Percentiles rank a stretch among this genome's conserved stretches.
Conservation (phyloP, 1,140 invertebrate species). For the Diploscapter pachys region DNA sequence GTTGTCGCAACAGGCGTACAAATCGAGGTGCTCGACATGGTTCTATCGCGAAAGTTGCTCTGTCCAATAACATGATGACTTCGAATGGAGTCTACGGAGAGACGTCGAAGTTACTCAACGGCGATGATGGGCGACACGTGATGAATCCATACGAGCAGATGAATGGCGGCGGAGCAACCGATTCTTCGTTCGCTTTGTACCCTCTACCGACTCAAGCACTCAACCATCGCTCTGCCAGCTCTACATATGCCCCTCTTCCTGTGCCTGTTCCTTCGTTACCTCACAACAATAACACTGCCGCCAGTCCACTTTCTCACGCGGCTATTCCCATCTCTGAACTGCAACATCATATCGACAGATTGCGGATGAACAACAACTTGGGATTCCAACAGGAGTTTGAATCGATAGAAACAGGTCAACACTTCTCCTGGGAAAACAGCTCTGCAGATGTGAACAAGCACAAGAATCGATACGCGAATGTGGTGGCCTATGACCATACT, state of each 20-base stretch:
- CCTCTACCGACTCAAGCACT: conserved; percentile 7
- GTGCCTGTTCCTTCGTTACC: conserved; percentile 29
- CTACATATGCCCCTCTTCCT: conserved; percentile 42
- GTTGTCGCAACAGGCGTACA: conserved; percentile 41
- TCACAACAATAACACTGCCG: conserved; percentile 5
- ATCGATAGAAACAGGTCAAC: conserved; percentile 92
- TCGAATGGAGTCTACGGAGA: conserved; percentile 45
- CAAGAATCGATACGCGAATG: conserved; percentile 92
- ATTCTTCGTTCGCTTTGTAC: conserved; percentile 32
- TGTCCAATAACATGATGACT: conserved; percentile 40
- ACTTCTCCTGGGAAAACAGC: conserved; percentile 99
- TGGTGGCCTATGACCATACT: conserved; percentile 99
- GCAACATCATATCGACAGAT: conserved; percentile 85
- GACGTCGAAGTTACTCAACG: conserved; percentile 50
- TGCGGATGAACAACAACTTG: conserved; percentile 92
- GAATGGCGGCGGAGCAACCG: conserved; percentile 27
- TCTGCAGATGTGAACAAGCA: conserved; percentile 95
- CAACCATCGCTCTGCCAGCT: neutral
- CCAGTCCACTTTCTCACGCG: conserved; percentile 69
- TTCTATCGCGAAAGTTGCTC: conserved; percentile 48
- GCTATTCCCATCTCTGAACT: conserved; percentile 91
- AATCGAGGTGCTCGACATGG: conserved; percentile 41
- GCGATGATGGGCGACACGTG: conserved; percentile 49
- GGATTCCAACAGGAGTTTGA: conserved; percentile 73
- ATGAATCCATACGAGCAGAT: conserved; percentile 54